A percentile compares a stretch with the other conserved stretches of the same genome.
Evolutionary conservation across 2,888 invertebrate species (phyloP).

Genomic region (Phengaris arion): DNA sequence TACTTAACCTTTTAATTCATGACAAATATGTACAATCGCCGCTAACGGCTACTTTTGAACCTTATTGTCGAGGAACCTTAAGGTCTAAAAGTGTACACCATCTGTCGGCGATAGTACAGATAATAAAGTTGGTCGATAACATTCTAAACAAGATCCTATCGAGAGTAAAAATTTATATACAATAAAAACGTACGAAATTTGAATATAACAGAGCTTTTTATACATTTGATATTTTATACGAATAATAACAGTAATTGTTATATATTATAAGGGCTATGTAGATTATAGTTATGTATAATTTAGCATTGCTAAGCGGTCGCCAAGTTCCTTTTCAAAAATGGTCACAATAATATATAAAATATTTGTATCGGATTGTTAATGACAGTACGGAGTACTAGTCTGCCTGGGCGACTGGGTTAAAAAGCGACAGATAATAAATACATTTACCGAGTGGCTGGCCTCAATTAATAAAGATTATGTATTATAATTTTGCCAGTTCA

Average conservation of each 20-base stretch:
- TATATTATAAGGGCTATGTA: too few relatives aligned
- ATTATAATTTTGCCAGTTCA: slow-evolving; percentile 54
- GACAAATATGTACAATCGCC: not conserved
- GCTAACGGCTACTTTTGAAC: too few relatives aligned
- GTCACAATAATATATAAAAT: too few relatives aligned
- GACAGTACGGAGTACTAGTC: not conserved
- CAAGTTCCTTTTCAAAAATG: too few relatives aligned
- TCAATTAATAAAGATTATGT: slow-evolving; percentile 67
- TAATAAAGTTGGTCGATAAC: too few relatives aligned
- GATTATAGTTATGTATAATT: too few relatives aligned
- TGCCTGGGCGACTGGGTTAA: slow-evolving; percentile 41
- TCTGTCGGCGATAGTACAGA: too few relatives aligned
- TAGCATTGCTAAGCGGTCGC: too few relatives aligned
- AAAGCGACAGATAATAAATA: slow-evolving; percentile 55
- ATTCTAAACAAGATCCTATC: not conserved
- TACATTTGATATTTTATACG: not conserved
- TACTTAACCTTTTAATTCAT: not conserved
- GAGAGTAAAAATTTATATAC: not conserved
- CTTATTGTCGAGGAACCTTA: too few relatives aligned
- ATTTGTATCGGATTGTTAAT: not conserved
- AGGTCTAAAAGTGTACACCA: too few relatives aligned
- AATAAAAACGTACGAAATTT: not conserved
- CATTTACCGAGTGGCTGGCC: slow-evolving; percentile 62
- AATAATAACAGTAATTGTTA: not conserved
- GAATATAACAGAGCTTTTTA: not conserved